Evolutionary conservation across 2,888 invertebrate species (phyloP).

Genomic region (Chirona hameri): DNA sequence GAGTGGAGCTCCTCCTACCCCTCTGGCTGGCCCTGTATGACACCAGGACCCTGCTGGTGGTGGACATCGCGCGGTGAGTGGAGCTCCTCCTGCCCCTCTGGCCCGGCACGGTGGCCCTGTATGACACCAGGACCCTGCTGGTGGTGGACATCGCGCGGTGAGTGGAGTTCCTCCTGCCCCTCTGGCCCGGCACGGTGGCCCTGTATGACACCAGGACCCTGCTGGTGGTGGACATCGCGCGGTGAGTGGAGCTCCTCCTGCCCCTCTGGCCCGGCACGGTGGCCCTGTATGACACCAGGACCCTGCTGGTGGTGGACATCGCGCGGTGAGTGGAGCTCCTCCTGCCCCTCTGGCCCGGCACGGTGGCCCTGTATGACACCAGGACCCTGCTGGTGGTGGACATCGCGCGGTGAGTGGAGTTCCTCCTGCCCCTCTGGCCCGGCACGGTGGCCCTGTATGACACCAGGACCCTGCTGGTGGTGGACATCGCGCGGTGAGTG

Average conservation of each 20-base stretch:
- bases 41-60: neutral
- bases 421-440: neutral
- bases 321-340: no score
- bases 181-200: neutral
- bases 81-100: neutral
- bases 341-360: neutral
- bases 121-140: neutral
- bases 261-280: neutral
- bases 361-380: neutral
- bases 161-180: neutral
- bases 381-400: neutral
- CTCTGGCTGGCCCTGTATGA: neutral
- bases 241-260: no score
- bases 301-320: neutral
- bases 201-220: neutral
- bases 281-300: neutral
- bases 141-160: conserved; percentile 2
- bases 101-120: neutral
- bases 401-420: no score
- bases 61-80: no score
- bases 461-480: neutral
- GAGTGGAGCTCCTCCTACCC: neutral
- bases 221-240: conserved; percentile 3
- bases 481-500: no score
- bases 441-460: neutral